A percentile compares a stretch with the other conserved stretches of the same genome.
Evolutionary conservation across 2,113 vertebrate species (phyloP).

Genomic region (Ailuropoda melanoleuca): DNA sequence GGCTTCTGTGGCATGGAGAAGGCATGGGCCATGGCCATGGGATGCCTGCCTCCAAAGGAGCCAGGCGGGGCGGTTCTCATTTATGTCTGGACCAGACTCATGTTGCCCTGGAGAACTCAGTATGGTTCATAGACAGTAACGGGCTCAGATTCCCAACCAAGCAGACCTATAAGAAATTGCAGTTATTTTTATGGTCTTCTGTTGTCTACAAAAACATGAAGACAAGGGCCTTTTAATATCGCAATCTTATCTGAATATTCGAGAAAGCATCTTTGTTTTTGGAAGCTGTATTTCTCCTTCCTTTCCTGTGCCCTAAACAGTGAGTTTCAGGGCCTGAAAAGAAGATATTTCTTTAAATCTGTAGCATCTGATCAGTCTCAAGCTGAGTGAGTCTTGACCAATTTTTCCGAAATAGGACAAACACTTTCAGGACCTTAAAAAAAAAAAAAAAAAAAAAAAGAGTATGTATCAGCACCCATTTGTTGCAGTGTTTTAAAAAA

Average conservation of each 20-base stretch:
- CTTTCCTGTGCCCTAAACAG: constrained; percentile 69
- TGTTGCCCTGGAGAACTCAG: background rate
- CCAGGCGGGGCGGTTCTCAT: background rate
- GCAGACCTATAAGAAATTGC: background rate
- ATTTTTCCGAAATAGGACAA: constrained; percentile 71
- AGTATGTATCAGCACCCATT: constrained; percentile 65
- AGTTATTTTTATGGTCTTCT: background rate
- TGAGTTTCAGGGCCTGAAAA: constrained; percentile 77
- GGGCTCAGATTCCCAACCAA: background rate
- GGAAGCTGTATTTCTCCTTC: constrained; percentile 71
- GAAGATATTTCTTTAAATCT: constrained; percentile 72
- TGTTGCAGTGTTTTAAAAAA: constrained; percentile 57
- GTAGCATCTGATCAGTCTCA: constrained; percentile 50
- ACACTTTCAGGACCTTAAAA: constrained; percentile 71
- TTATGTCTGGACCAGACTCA: accelerated
- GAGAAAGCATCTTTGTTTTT: constrained; percentile 72
- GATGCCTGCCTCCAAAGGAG: background rate
- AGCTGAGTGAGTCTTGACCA: constrained; percentile 69
- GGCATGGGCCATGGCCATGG: accelerated
- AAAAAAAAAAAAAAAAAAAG: constrained; percentile 72
- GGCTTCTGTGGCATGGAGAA: background rate
- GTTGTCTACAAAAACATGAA: background rate
- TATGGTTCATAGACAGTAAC: background rate
- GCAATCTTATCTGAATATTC: constrained; percentile 60
- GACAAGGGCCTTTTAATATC: constrained; percentile 43